Percentiles rank a stretch among this genome's conserved stretches.
phyloP scores from a whole-genome alignment of 2,113 vertebrate species.

The Campylorhamphus procurvoides region DNA sequence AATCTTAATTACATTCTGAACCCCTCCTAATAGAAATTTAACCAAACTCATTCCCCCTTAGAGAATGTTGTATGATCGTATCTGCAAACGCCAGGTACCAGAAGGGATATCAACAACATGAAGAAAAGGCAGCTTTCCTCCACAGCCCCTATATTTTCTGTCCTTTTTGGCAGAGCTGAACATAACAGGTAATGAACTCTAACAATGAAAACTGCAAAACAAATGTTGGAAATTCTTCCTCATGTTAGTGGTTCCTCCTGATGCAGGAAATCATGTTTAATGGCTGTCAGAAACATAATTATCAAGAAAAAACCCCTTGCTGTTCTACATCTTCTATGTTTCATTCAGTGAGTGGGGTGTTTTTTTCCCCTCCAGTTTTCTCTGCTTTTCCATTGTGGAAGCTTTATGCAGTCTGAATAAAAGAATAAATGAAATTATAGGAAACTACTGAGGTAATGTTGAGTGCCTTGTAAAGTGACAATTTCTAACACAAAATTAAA shows the following conservation, averaged over 20 bases:
- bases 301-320: not conserved
- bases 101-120: not conserved
- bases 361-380: not conserved
- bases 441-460: not conserved
- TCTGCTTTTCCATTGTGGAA: not conserved
- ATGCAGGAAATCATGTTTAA: not conserved
- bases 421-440: not conserved
- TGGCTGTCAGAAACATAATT: not conserved
- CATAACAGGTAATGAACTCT: not conserved
- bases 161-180: not conserved
- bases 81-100: not conserved
- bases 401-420: not conserved
- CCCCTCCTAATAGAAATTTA: not conserved
- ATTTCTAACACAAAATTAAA: not conserved
- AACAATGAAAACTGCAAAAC: not conserved
- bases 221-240: not conserved
- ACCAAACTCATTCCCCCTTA: not conserved
- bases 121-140: not conserved
- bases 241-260: not conserved
- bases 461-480: not conserved
- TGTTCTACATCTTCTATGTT: not conserved
- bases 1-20: not conserved
- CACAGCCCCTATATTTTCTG: accelerated
- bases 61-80: not conserved
- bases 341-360: not conserved